phyloP scores from a whole-genome alignment of 2,797 vertebrate genomes.

The Microctenopoma steveboyesi region DNA sequence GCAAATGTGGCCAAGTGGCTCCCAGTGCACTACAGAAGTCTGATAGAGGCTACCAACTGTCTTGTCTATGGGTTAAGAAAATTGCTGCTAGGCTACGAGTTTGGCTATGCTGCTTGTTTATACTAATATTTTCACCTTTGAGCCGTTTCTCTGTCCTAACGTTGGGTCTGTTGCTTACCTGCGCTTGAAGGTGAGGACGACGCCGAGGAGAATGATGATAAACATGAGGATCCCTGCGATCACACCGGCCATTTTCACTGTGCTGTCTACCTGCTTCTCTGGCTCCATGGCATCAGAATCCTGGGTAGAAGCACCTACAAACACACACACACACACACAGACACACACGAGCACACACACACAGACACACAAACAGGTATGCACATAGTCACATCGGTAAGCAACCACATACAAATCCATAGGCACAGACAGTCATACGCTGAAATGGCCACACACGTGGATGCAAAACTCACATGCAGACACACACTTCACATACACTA shows the following conservation, averaged over 20 bases:
- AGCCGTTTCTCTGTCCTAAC: background rate
- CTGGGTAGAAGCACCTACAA: conserved; percentile 93
- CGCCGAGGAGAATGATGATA: conserved; percentile 94
- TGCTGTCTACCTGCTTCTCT: conserved; percentile 96
- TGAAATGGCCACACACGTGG: background rate
- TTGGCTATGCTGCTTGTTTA: background rate
- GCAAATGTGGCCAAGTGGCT: background rate
- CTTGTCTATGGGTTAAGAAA: background rate
- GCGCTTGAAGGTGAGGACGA: conserved; percentile 97
- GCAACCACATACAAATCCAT: background rate
- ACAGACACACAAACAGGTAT: conserved; percentile 41
- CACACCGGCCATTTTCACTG: conserved; percentile 96
- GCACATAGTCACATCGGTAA: conserved; percentile 50
- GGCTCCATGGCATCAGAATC: conserved; percentile 96
- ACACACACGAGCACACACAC: conserved; percentile 24
- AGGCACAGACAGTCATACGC: conserved; percentile 19
- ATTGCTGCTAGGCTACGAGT: background rate
- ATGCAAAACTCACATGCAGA: conserved; percentile 2
- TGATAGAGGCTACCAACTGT: conserved; percentile 2
- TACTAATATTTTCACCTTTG: conserved; percentile 16
- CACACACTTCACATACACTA: background rate
- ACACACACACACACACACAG: conserved; percentile 22
- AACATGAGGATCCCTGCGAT: conserved; percentile 98
- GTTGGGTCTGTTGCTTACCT: conserved; percentile 82
- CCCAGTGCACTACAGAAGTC: background rate